Percentiles rank a stretch among this genome's conserved stretches.
phyloP scores from a whole-genome alignment of 64 coral and sea anemone species.

The Dendronephthya gigantea region DNA sequence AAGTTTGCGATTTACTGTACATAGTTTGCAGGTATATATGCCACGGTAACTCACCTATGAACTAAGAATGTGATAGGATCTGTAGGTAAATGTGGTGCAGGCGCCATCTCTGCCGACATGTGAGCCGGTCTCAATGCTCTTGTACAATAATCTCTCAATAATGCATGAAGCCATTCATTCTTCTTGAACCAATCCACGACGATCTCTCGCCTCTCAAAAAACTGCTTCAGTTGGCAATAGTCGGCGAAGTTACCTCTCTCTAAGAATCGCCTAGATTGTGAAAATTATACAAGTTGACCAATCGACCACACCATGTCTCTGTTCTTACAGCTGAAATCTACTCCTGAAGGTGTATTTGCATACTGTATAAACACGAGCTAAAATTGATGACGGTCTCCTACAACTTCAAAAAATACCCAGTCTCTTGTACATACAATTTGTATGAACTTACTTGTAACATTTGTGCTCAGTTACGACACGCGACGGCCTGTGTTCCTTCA shows the following conservation, averaged over 20 bases:
- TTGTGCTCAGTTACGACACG: conserved; percentile 75
- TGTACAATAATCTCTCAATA: conserved; percentile 74
- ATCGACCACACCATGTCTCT: background rate
- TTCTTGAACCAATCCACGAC: conserved; percentile 98
- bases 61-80: conserved; percentile 83
- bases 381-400: too few species aligned
- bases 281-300: background rate
- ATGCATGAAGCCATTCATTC: conserved; percentile 78
- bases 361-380: too few species aligned
- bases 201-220: conserved; percentile 91
- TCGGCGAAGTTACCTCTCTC: conserved; percentile 80
- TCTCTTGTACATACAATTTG: background rate
- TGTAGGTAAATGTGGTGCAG: conserved; percentile 67
- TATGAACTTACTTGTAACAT: conserved; percentile 73
- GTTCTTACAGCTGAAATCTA: background rate
- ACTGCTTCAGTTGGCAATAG: conserved; percentile 71
- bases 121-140: conserved; percentile 72
- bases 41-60: conserved; percentile 47
- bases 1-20: background rate
- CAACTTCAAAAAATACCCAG: too few species aligned
- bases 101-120: conserved; percentile 62
- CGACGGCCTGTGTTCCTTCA: conserved; percentile 82
- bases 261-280: conserved; percentile 58
- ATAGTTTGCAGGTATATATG: background rate
- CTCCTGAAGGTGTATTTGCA: too few species aligned